Conservation (phyloP, 1,140 invertebrate species). For the Onthophagus taurus region DNA sequence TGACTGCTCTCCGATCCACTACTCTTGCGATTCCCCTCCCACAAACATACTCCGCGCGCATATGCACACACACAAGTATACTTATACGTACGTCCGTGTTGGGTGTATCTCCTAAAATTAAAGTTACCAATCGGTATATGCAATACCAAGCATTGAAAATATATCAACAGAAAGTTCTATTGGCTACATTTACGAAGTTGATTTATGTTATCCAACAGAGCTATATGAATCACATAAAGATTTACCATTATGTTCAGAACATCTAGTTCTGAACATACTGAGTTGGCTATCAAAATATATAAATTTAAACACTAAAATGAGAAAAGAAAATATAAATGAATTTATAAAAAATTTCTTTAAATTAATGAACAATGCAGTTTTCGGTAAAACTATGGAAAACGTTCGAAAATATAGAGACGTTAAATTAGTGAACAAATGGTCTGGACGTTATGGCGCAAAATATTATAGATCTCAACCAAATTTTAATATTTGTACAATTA, state of each 20-base stretch:
- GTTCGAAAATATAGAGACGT: slow-evolving; percentile 19
- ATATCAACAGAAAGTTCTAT: slow-evolving; percentile 29
- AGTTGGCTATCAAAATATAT: slow-evolving; percentile 35
- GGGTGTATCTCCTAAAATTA: no score
- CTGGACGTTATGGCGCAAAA: slow-evolving; percentile 15
- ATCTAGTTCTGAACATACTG: no score
- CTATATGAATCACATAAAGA: no score
- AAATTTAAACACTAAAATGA: slow-evolving; percentile 2
- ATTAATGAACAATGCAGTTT: slow-evolving; percentile 10
- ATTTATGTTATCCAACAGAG: slow-evolving; percentile 28
- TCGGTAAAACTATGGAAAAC: slow-evolving; percentile 15
- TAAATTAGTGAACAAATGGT: slow-evolving; percentile 20
- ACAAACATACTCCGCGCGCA: no score
- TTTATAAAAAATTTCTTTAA: slow-evolving; percentile 35
- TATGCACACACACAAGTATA: no score
- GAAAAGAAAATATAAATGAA: slow-evolving; percentile 28
- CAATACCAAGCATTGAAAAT: background rate
- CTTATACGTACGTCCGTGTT: no score
- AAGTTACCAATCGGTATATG: no score
- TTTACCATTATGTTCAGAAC: no score
- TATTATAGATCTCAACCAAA: slow-evolving; percentile 19
- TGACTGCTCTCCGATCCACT: no score
- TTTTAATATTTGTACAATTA: slow-evolving; percentile 23
- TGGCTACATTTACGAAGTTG: no score
- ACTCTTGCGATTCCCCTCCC: no score